Conservation (phyloP, 2,888 invertebrate species). For the Mystacides longicornis region DNA sequence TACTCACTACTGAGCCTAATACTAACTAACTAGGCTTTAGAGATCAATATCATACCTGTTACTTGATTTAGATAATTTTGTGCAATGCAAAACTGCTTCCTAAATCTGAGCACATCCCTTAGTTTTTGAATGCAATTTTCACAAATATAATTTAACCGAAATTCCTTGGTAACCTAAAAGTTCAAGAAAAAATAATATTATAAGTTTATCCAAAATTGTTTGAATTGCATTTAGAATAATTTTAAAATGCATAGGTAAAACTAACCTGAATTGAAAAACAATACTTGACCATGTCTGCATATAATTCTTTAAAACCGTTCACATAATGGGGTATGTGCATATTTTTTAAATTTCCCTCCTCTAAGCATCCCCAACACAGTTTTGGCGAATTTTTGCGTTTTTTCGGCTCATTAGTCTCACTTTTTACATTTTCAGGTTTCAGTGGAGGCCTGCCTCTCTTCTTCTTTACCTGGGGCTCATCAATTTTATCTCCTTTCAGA, state of each 20-base stretch:
- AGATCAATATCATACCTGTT: not conserved
- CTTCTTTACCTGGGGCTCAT: not conserved
- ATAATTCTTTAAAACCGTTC: conserved; percentile 8
- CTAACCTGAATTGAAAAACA: conserved; percentile 17
- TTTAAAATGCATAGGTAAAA: too few relatives aligned
- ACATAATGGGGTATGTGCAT: conserved; percentile 6
- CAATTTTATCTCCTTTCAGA: not conserved
- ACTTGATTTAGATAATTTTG: conserved; percentile 7
- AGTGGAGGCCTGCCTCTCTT: not conserved
- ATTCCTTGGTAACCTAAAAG: not conserved
- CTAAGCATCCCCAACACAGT: conserved; percentile 12
- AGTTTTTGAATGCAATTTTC: conserved; percentile 9
- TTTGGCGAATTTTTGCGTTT: not conserved
- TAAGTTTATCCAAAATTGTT: not conserved
- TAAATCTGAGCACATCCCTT: conserved; percentile 1
- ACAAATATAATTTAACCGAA: not conserved
- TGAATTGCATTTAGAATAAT: not conserved
- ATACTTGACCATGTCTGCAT: conserved; percentile 9
- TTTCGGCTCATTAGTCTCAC: not conserved
- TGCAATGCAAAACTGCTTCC: conserved; percentile 4
- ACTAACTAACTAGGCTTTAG: too few relatives aligned
- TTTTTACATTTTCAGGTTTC: not conserved
- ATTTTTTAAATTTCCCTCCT: conserved; percentile 9
- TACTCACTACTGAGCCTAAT: too few relatives aligned
- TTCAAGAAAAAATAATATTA: not conserved